phyloP scores from a whole-genome alignment of 2,113 vertebrate genomes.

The Trichechus manatus region DNA sequence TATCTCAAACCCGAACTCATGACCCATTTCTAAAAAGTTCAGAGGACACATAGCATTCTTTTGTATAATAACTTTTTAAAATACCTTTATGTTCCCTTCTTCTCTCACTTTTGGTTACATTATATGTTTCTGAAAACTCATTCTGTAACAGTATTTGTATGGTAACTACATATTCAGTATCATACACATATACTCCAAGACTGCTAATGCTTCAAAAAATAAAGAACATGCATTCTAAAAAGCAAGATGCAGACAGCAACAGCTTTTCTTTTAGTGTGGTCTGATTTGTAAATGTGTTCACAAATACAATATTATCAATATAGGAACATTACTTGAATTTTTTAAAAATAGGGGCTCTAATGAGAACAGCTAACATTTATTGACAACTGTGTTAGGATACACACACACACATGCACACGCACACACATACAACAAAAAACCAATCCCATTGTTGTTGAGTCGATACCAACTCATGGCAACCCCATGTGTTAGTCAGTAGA shows the following conservation, averaged over 20 bases:
- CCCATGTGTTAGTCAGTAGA: too few species aligned
- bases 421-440: too few species aligned
- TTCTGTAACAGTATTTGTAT: neutral
- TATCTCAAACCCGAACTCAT: neutral
- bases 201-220: neutral
- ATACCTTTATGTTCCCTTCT: neutral
- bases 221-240: neutral
- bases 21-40: neutral
- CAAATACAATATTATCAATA: neutral
- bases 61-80: neutral
- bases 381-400: neutral
- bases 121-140: neutral
- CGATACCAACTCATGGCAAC: too few species aligned
- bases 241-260: neutral
- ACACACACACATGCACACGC: too few species aligned
- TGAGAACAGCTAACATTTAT: constrained; percentile 8
- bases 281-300: neutral
- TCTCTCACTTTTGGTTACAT: constrained; percentile 26
- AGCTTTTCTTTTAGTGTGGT: neutral
- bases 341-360: neutral
- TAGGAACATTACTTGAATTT: neutral
- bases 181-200: neutral
- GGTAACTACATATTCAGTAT: constrained; percentile 10
- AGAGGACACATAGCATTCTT: neutral
- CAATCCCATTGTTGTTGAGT: too few species aligned